A percentile compares a stretch with the other conserved stretches of the same genome.
Evolutionary conservation across 2,797 vertebrate genomes (phyloP).

Genomic region (Lycodopsis pacificus): DNA sequence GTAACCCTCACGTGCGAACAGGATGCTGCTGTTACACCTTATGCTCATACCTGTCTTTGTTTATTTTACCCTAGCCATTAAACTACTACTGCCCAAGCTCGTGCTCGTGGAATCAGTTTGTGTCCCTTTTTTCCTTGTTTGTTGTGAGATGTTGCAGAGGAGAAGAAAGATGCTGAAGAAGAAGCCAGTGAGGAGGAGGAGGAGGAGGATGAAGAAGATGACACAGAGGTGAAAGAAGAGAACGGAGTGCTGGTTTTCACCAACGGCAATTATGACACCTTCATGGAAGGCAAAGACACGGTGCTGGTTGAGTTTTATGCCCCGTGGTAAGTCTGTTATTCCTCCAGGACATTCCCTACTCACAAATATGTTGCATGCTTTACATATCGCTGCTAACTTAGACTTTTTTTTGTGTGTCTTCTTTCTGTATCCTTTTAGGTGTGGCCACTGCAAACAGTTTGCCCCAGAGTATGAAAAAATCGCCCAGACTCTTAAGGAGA

Average conservation of each 20-base stretch:
- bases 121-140: background rate
- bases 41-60: background rate
- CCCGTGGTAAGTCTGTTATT: constrained; percentile 87
- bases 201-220: constrained; percentile 82
- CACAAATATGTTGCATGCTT: background rate
- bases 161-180: constrained; percentile 72
- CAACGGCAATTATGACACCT: constrained; percentile 91
- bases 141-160: constrained; percentile 57
- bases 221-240: constrained; percentile 92
- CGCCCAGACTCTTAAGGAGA: constrained; percentile 89
- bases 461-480: constrained; percentile 96
- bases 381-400: background rate
- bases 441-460: constrained; percentile 98
- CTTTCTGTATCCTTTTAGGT: constrained; percentile 81
- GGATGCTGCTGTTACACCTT: background rate
- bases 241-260: constrained; percentile 92
- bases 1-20: background rate
- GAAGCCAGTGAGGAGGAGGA: constrained; percentile 78
- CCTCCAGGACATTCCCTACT: background rate
- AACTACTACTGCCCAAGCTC: background rate
- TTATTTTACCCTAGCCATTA: background rate
- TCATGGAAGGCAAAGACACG: constrained; percentile 92
- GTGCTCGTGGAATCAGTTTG: background rate
- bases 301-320: constrained; percentile 97
- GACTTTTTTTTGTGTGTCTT: background rate